Evolutionary conservation across 2,113 vertebrate genomes (phyloP), one percentile per base, ranked within the genome.

Genomic region (Melospiza melodia): DNA sequence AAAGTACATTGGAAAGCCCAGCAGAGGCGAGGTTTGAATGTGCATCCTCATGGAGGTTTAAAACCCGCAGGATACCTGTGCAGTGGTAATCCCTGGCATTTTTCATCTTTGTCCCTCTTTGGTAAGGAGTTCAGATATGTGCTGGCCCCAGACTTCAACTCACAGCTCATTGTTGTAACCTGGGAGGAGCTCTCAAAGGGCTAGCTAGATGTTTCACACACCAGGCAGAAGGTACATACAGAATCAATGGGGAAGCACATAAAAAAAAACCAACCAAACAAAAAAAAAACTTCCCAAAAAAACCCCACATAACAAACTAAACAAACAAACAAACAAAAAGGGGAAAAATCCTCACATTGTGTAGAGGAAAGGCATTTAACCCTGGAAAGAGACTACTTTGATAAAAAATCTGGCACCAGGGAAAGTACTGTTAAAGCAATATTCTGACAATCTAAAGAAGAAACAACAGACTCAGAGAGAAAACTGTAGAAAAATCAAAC

Each of bases 111-210:
- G 1, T 58, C 17, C 61, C n/a, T 43, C 39, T 71, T 71, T 57
- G 33, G 39, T 23, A 54, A 58, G 31, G 37, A 61, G 43, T 37
- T 77, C 65, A 92, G 66, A 69, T 0, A 2, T 0, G 0, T 13
- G 33, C 41, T 67, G 30, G 57, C 23, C 46, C 15, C 51, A 39
- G 65, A 37, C 35, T 51, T 51, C 16, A 3, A 20, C 31, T 48
- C 9, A 2, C 21, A 84, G 28, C 7, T 58, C 41, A 66, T 39
- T 61, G 19, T 6, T n/a, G 46, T 49, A 37, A 37, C 31, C 20
- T 6, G 18, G 31, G 18, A 76, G 25, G 17, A 46, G 21, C 27
- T 76, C n/a, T 17, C 52, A 41, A 49, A 31, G 67, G 35, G 7
- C 43, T 68, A 61, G 37, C 33, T 51, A 18, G 18, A n/a, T 37